Base-by-base conservation (phyloP, 1,140 invertebrate species). In the Bombus haemorrhoidalis region DNA sequence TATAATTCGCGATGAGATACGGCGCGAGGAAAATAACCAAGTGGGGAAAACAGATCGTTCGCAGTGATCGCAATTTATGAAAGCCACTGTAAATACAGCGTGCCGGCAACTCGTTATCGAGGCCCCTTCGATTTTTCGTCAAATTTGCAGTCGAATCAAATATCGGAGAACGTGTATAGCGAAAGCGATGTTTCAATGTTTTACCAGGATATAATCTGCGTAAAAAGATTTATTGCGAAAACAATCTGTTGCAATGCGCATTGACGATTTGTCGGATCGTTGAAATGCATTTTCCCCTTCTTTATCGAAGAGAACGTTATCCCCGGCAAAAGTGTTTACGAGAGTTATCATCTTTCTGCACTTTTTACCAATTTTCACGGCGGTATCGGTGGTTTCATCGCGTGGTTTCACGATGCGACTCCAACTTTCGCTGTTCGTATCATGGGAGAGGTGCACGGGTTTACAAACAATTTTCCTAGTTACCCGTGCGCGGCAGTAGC, bases 401-500 rank as follows among this genome's bases (percentile, higher is more conserved):
- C 25, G n/a, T n/a, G 6, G 25, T 41, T 18, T 18, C 15, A n/a
- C 10, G 18, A 39, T 6, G 5, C 4, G 3, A n/a, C n/a, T 10
- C 0, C 12, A 6, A 32, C 1, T 28, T 37, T 39, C 34, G 9
- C 1, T 22, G 18, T 34, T 32, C n/a, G n/a, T 84, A 84, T 32
- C 75, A n/a, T 34, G n/a, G 37, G n/a, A 69, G 41, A 4, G 0
- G 2, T 3, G 2, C 5, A 15, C 41, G 41, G 6, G 9, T 0
- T 15, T 13, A 25, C 28, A 12, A 25, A 32, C 1, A 1, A 69
- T 82, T 86, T 83, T 32, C 41, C 9, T 3, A 2, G 18, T 9
- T 22, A 32, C 8, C 72, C 85, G 28, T 5, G 8, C 3, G 81
- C 9, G 85, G 81, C 85, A 57, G 53, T 53, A 86, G 73, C 53